phyloP scores from a whole-genome alignment of 2,113 vertebrate species.

The Corythoichthys haematopterus region DNA sequence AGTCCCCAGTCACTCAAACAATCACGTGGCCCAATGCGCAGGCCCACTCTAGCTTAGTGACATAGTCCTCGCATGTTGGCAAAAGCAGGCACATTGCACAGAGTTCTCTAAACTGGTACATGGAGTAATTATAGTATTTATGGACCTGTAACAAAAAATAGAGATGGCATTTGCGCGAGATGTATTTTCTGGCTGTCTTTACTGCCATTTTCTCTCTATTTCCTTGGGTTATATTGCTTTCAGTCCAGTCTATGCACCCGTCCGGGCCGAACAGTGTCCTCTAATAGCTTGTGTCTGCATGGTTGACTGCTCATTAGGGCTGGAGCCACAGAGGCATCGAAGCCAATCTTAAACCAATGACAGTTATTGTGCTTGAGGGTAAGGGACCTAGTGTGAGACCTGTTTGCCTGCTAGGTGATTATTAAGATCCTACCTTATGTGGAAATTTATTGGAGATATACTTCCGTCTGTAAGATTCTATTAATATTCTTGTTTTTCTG shows the following conservation, averaged over 20 bases:
- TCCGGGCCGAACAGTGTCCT: slow-evolving; percentile 31
- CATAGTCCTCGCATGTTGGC: slow-evolving; percentile 3
- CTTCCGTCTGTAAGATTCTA: neutral
- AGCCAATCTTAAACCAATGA: slow-evolving; percentile 34
- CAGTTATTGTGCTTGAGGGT: slow-evolving; percentile 25
- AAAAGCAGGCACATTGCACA: slow-evolving; percentile 1
- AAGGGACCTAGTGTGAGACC: slow-evolving; percentile 4
- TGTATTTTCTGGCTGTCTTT: slow-evolving; percentile 4
- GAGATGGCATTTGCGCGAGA: slow-evolving; percentile 2
- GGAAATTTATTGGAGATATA: neutral
- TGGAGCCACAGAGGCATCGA: slow-evolving; percentile 30
- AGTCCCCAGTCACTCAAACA: slow-evolving; percentile 44
- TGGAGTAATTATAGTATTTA: neutral
- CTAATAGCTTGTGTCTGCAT: slow-evolving; percentile 43
- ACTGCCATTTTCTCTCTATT: slow-evolving; percentile 1
- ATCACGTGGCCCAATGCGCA: slow-evolving; percentile 54
- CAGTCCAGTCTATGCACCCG: slow-evolving; percentile 28
- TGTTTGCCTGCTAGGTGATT: neutral
- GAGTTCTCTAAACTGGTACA: slow-evolving; percentile 4
- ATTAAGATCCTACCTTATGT: neutral
- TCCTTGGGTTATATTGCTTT: slow-evolving; percentile 9
- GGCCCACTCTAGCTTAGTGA: slow-evolving; percentile 18
- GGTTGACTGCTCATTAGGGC: slow-evolving; percentile 48
- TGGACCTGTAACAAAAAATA: neutral
- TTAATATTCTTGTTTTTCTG: neutral